Conservation (phyloP, 2,113 vertebrate genomes). For the Phalacrocorax brasilianus region DNA sequence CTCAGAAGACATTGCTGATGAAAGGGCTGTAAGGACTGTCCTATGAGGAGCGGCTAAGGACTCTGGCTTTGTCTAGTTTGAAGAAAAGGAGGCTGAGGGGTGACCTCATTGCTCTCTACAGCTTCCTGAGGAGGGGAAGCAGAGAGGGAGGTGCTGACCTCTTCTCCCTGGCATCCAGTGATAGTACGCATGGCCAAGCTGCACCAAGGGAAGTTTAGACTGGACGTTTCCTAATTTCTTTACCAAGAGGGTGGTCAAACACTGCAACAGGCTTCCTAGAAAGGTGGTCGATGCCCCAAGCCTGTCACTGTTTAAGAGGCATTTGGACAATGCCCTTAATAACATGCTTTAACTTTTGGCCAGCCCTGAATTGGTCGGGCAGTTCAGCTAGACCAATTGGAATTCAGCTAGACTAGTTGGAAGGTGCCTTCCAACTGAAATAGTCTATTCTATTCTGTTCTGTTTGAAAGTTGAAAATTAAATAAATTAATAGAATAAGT, state of each 20-base stretch:
- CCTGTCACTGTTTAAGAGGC: background rate
- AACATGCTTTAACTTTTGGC: background rate
- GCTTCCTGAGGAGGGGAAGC: background rate
- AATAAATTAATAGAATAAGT: background rate
- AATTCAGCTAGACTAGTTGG: no score
- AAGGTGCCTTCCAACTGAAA: background rate
- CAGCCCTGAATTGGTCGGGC: background rate
- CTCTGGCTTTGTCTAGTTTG: background rate
- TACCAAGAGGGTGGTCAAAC: background rate
- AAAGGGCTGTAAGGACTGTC: background rate
- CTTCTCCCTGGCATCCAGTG: background rate
- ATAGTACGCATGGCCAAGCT: fast-evolving
- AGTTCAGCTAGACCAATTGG: background rate
- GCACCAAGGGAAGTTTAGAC: background rate
- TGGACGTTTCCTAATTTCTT: background rate
- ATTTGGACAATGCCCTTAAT: background rate
- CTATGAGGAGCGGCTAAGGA: fast-evolving
- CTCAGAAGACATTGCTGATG: background rate
- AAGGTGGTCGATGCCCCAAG: background rate
- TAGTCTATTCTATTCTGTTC: background rate
- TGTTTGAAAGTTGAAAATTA: background rate
- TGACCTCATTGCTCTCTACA: background rate
- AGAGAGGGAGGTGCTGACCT: background rate
- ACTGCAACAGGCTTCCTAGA: background rate
- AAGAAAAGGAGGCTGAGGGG: background rate